These are phyloP conservation scores for Gulo gulo DNA, from an alignment of 2,113 vertebrate species.

Conservation along the genomic window DNA sequence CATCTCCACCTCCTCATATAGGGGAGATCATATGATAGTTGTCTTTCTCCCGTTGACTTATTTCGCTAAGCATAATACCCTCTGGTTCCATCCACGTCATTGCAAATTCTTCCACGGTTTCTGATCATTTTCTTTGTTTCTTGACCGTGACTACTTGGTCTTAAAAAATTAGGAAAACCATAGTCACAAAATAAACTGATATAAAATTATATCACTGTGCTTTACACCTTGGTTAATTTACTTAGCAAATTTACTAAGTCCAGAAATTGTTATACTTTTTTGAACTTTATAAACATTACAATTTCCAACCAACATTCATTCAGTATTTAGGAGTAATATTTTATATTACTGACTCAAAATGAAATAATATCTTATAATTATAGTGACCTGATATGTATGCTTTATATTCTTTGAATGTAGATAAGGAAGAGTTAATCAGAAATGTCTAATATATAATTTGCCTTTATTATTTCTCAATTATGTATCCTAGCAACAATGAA, in stretches of 20 bases:
- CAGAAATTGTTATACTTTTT: not conserved
- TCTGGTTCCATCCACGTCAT: too few species aligned
- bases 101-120: not conserved
- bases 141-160: not conserved
- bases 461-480: not conserved
- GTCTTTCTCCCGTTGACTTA: too few species aligned
- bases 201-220: not conserved
- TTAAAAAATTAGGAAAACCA: not conserved
- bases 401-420: not conserved
- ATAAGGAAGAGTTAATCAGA: not conserved
- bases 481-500: slow-evolving; percentile 42
- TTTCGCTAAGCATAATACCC: too few species aligned
- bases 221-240: not conserved
- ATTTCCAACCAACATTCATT: not conserved
- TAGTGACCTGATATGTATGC: not conserved
- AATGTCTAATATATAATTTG: not conserved
- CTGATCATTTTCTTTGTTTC: not conserved
- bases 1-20: too few species aligned
- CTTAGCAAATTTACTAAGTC: not conserved
- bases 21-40: too few species aligned
- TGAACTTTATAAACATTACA: not conserved
- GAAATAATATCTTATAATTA: not conserved
- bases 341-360: not conserved
- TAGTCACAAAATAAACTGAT: not conserved
- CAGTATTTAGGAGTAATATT: not conserved